Conservation (phyloP, 2,113 vertebrate genomes). For the Phaethon lepturus region DNA sequence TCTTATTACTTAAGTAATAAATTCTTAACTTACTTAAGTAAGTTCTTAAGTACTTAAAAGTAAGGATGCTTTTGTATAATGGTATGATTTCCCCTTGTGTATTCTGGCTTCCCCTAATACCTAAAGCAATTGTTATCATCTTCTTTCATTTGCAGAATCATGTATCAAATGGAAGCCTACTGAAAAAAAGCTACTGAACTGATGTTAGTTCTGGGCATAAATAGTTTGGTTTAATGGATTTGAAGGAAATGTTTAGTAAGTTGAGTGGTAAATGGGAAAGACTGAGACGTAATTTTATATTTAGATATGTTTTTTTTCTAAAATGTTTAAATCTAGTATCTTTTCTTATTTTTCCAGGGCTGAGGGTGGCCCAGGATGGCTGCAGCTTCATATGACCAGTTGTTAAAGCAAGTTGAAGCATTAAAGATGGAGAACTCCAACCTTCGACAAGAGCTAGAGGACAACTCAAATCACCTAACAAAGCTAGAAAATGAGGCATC, state of each 20-base stretch:
- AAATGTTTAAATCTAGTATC: conserved; percentile 3
- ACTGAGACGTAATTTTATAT: not conserved
- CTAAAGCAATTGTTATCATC: not conserved
- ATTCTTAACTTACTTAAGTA: not conserved
- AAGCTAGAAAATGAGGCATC: conserved; percentile 93
- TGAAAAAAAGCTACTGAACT: not conserved
- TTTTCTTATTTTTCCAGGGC: conserved; percentile 75
- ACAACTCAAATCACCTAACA: conserved; percentile 95
- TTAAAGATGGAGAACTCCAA: conserved; percentile 97
- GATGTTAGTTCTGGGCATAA: not conserved
- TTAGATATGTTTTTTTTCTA: not conserved
- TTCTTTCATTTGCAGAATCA: not conserved
- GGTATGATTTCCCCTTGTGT: not conserved
- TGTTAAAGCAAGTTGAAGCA: conserved; percentile 95
- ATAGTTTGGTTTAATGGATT: not conserved
- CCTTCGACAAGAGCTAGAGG: conserved; percentile 93
- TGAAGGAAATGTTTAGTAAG: not conserved
- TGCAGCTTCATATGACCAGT: conserved; percentile 93
- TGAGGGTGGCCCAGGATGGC: conserved; percentile 89
- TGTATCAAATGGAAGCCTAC: not conserved
- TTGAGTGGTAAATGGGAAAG: not conserved
- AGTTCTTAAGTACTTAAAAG: not conserved
- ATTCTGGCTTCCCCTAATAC: not conserved
- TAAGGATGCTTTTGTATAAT: not conserved
- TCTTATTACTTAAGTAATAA: not conserved